These are phyloP conservation scores for Penaeus japonicus DNA, from an alignment of 1,140 invertebrate species.

Conservation along the genomic window DNA sequence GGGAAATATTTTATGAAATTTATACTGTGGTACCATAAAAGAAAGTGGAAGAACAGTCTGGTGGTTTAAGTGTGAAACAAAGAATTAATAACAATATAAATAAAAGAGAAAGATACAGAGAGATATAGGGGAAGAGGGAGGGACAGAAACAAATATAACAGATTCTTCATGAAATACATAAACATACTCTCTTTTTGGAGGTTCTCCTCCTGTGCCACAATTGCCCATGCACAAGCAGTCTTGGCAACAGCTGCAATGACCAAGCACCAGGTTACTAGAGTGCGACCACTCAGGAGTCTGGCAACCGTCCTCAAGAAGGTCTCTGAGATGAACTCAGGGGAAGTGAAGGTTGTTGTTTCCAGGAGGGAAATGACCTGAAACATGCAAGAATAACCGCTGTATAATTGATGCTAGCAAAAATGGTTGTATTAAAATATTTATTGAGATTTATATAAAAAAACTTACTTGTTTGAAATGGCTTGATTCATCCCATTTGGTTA, in stretches of 20 bases:
- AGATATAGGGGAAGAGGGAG: too few species aligned
- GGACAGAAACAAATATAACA: too few species aligned
- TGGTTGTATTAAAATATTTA: background rate
- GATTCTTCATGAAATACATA: too few species aligned
- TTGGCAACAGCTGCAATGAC: background rate
- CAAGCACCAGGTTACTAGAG: constrained; percentile 4
- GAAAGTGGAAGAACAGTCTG: too few species aligned
- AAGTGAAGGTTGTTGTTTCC: background rate
- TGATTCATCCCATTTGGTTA: background rate
- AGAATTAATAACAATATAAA: too few species aligned
- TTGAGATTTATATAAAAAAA: background rate
- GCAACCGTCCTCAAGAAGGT: background rate
- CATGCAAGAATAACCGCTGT: background rate
- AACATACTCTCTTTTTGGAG: too few species aligned
- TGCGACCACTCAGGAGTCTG: background rate
- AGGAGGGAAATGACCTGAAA: constrained; percentile 9
- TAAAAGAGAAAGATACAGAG: too few species aligned
- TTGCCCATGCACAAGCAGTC: background rate
- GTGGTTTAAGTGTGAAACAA: too few species aligned
- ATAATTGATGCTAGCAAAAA: background rate
- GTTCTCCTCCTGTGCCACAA: background rate
- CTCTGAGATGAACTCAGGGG: background rate
- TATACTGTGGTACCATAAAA: too few species aligned
- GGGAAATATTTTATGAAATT: too few species aligned
- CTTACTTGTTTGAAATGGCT: constrained; percentile 24